Evolutionary conservation across 2,797 vertebrate genomes (phyloP).

Genomic region (Peromyscus eremicus): DNA sequence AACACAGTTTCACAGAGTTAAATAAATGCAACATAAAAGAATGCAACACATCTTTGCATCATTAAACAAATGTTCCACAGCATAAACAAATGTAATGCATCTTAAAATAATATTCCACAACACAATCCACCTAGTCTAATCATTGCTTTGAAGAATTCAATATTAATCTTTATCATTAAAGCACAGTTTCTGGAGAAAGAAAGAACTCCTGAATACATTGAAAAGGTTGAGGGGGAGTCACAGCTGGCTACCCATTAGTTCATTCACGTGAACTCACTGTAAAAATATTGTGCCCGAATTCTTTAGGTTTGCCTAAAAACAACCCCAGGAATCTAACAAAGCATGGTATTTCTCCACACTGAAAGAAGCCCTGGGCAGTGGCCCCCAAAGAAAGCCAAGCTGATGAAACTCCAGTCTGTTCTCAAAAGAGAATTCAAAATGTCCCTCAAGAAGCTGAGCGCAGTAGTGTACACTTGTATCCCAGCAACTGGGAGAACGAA

Average conservation of each 20-base stretch:
- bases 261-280: neutral
- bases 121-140: neutral
- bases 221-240: neutral
- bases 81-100: neutral
- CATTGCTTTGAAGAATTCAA: neutral
- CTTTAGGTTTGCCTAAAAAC: neutral
- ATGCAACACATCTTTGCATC: too few species aligned
- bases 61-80: neutral
- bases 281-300: neutral
- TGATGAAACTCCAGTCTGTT: neutral
- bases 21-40: too few species aligned
- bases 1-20: neutral
- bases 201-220: neutral
- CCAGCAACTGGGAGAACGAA: neutral
- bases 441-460: neutral
- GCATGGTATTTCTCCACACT: neutral
- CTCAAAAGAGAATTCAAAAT: slow-evolving; percentile 14
- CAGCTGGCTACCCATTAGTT: neutral
- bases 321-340: neutral
- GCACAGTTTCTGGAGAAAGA: slow-evolving; percentile 15
- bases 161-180: slow-evolving; percentile 43
- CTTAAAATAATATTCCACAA: neutral
- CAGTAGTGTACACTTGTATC: neutral
- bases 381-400: neutral
- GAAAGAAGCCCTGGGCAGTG: neutral